Conservation (phyloP, 2,797 vertebrate species). For the Tokudaia muenninki region DNA sequence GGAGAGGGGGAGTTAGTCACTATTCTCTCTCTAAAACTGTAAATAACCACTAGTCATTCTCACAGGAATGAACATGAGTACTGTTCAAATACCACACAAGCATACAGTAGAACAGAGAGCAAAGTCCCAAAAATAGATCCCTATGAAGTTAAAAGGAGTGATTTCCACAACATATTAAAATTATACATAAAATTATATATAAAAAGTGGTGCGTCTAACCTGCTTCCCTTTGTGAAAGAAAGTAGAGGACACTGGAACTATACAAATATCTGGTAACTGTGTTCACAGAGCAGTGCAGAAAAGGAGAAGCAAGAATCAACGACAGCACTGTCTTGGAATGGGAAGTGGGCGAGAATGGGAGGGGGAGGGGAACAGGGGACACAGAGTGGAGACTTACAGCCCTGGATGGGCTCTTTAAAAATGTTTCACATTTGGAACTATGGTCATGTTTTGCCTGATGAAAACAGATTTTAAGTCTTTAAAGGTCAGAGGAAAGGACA, state of each 20-base stretch:
- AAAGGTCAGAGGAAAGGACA: not conserved
- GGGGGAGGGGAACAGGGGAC: not conserved
- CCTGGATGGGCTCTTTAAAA: not conserved
- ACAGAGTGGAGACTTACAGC: not conserved
- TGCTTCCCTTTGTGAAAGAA: not conserved
- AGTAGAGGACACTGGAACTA: not conserved
- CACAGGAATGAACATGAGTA: not conserved
- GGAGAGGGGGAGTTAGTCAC: no score
- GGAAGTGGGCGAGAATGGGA: no score
- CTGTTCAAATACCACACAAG: not conserved
- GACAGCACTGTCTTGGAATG: no score
- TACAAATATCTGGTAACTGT: not conserved
- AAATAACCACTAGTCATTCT: not conserved
- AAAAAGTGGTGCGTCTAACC: not conserved
- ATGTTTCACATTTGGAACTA: not conserved
- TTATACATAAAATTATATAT: no score
- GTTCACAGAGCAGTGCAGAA: not conserved
- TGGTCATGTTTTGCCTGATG: not conserved
- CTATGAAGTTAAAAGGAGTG: not conserved
- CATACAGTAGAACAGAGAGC: not conserved
- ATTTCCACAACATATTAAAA: not conserved
- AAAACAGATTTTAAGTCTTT: not conserved
- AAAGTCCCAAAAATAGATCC: not conserved
- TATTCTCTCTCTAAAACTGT: not conserved
- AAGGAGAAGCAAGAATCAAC: not conserved